phyloP scores from a whole-genome alignment of 2,888 invertebrate genomes.

The Lycocerus yunnanus region DNA sequence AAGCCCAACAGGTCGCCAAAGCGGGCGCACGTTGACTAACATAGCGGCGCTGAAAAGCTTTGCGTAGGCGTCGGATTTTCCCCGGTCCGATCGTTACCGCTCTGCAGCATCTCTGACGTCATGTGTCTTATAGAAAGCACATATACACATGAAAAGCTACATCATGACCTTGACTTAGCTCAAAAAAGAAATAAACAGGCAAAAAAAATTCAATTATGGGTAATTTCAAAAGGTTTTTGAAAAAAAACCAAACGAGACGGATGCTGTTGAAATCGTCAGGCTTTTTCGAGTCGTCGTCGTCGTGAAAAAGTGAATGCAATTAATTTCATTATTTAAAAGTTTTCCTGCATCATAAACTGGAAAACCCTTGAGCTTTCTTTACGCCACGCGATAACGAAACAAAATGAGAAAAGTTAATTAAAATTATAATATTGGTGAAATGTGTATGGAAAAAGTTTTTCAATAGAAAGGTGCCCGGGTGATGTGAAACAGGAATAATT shows the following conservation, averaged over 20 bases:
- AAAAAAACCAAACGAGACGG: too few species aligned
- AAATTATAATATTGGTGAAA: not conserved
- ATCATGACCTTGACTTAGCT: constrained; percentile 24
- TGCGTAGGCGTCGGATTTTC: constrained; percentile 46
- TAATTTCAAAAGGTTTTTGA: too few species aligned
- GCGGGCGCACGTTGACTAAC: constrained; percentile 45
- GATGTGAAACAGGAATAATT: not conserved
- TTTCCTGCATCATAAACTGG: not conserved
- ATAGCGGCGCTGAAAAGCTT: constrained; percentile 38
- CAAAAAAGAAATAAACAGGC: not conserved
- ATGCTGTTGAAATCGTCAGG: not conserved
- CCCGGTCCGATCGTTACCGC: constrained; percentile 50
- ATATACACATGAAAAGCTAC: constrained; percentile 8
- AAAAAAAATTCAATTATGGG: too few species aligned
- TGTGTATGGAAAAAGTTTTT: not conserved
- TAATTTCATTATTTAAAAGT: not conserved
- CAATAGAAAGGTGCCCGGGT: not conserved
- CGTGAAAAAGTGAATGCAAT: not conserved
- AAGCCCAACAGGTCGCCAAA: constrained; percentile 47
- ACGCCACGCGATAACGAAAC: not conserved
- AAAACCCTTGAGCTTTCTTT: not conserved
- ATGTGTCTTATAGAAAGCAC: constrained; percentile 35
- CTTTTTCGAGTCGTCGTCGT: not conserved
- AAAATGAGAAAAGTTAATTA: not conserved
- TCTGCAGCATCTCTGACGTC: constrained; percentile 53